Conservation (phyloP, 2,888 invertebrate species). For the Tromatobia lineatoria region DNA sequence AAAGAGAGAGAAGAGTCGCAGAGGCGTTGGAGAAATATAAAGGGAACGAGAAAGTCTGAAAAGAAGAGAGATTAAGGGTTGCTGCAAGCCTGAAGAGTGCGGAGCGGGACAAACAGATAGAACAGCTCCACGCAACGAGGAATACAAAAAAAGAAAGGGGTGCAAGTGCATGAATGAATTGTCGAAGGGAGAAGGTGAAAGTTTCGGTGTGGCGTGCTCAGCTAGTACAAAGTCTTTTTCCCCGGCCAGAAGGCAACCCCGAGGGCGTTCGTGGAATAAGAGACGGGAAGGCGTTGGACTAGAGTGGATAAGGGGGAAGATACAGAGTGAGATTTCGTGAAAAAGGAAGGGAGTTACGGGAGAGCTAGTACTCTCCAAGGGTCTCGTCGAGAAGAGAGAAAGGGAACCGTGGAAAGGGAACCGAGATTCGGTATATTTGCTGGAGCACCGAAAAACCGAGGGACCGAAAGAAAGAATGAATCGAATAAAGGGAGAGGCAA, state of each 20-base stretch:
- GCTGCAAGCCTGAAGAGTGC: slow-evolving; percentile 53
- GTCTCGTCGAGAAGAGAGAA: slow-evolving; percentile 49
- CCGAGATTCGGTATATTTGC: slow-evolving; percentile 57
- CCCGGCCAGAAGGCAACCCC: slow-evolving; percentile 50
- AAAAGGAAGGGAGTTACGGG: slow-evolving; percentile 31
- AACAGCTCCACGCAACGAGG: slow-evolving; percentile 37
- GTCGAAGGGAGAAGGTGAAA: slow-evolving; percentile 53
- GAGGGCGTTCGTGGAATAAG: slow-evolving; percentile 51
- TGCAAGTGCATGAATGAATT: slow-evolving; percentile 57
- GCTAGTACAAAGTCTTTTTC: slow-evolving; percentile 46
- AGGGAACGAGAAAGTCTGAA: slow-evolving; percentile 19
- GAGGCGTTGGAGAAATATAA: slow-evolving; percentile 35
- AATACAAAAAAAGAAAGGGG: slow-evolving; percentile 21
- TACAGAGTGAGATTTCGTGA: slow-evolving; percentile 57
- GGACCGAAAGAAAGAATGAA: slow-evolving; percentile 52
- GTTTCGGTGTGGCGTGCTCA: slow-evolving; percentile 37
- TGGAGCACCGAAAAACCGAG: slow-evolving; percentile 52
- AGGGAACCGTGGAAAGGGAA: slow-evolving; percentile 48
- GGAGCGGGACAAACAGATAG: slow-evolving; percentile 34
- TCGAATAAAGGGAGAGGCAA: slow-evolving; percentile 64
- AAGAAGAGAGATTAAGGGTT: slow-evolving; percentile 44
- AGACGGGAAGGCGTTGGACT: slow-evolving; percentile 44
- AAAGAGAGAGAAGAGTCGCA: slow-evolving; percentile 37
- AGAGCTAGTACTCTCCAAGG: slow-evolving; percentile 51
- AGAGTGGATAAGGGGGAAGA: slow-evolving; percentile 44